Percentiles rank a stretch among this genome's conserved stretches.
Evolutionary conservation across 2,113 vertebrate genomes (phyloP).

Genomic region (Tiliqua scincoides): DNA sequence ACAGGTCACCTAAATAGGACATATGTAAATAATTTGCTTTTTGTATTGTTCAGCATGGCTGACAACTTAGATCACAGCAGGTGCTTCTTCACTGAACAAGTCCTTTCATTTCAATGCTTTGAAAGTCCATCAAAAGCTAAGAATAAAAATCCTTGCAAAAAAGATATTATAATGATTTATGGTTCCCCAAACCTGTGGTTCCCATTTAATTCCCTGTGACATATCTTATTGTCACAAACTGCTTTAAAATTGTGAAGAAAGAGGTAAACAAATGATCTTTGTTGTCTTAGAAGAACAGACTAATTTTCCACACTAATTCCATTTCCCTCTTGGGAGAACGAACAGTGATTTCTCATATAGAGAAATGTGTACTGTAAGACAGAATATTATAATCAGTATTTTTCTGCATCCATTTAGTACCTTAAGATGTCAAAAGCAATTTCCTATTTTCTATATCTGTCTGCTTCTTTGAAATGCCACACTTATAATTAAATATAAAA

Average conservation of each 20-base stretch:
- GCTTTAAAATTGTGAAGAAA: slow-evolving; percentile 10
- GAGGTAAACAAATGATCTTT: not conserved
- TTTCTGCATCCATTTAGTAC: slow-evolving; percentile 1
- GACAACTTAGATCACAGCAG: not conserved
- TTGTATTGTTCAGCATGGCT: slow-evolving; percentile 2
- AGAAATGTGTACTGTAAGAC: not conserved
- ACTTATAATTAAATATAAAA: not conserved
- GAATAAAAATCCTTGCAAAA: not conserved
- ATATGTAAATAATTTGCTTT: not conserved
- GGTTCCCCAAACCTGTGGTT: not conserved
- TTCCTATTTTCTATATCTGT: slow-evolving; percentile 9
- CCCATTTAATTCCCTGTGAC: slow-evolving; percentile 27
- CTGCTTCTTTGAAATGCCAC: slow-evolving; percentile 8
- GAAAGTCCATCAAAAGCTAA: slow-evolving; percentile 4
- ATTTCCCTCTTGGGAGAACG: slow-evolving; percentile 7
- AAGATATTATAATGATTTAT: not conserved
- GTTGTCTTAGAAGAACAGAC: slow-evolving; percentile 13
- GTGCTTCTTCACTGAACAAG: not conserved
- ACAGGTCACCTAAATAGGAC: not conserved
- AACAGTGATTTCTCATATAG: not conserved
- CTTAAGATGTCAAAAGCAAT: not conserved
- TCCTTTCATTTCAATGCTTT: not conserved
- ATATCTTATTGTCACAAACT: not conserved
- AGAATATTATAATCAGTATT: slow-evolving; percentile 5
- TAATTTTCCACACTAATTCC: slow-evolving; percentile 34